Percentiles rank a stretch among this genome's conserved stretches.
phyloP scores from a whole-genome alignment of 35 echinoderm and acorn worm genomes.

The Apostichopus japonicus region DNA sequence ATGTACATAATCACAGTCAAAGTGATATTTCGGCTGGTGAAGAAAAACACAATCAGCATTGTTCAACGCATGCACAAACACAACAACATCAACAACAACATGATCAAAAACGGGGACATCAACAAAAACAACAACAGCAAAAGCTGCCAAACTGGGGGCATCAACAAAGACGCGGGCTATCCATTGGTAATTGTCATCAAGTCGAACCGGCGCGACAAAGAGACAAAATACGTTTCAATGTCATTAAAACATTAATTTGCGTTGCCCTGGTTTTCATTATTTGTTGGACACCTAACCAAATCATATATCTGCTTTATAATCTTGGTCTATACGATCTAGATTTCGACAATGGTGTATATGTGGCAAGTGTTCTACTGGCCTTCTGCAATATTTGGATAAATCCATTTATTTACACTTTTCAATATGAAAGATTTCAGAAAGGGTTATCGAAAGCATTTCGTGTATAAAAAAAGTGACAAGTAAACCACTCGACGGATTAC shows the following conservation, averaged over 20 bases:
- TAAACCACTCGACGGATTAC: too few relatives aligned
- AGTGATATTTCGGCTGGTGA: too few relatives aligned
- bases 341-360: background rate
- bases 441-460: constrained; percentile 18
- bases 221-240: background rate
- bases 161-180: too few relatives aligned
- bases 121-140: too few relatives aligned
- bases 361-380: background rate
- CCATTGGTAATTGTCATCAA: too few relatives aligned
- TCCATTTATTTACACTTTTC: constrained; percentile 41
- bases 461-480: too few relatives aligned
- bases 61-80: too few relatives aligned
- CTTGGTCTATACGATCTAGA: background rate
- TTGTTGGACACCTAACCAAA: constrained; percentile 43
- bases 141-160: background rate
- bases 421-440: constrained; percentile 26
- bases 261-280: background rate
- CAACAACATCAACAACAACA: too few relatives aligned
- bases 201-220: background rate
- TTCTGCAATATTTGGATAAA: constrained; percentile 51
- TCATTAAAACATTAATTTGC: constrained; percentile 23
- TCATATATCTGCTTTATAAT: background rate
- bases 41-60: too few relatives aligned
- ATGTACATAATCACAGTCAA: too few relatives aligned
- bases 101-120: too few relatives aligned